Evolutionary conservation across 2,888 invertebrate species (phyloP).

Genomic region (Spisula solida): DNA sequence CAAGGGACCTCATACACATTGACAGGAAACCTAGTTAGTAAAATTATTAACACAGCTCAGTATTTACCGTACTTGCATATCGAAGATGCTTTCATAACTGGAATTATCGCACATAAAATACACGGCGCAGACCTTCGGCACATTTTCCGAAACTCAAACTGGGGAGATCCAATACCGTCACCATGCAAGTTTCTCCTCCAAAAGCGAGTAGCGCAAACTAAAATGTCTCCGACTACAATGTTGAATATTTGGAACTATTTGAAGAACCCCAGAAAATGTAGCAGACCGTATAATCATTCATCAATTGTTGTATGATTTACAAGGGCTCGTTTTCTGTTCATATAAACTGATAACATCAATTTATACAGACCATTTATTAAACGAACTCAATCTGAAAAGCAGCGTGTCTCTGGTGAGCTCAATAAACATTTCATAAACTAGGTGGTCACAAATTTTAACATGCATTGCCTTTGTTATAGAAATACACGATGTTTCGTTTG

Average conservation of each 20-base stretch:
- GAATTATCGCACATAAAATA: conserved; percentile 30
- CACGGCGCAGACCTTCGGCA: not conserved
- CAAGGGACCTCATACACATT: conserved; percentile 41
- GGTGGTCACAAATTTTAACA: too few relatives aligned
- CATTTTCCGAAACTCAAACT: not conserved
- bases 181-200: conserved; percentile 10
- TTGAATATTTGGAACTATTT: conserved; percentile 25
- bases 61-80: conserved; percentile 37
- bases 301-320: too few relatives aligned
- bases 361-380: too few relatives aligned
- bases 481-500: too few relatives aligned
- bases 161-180: not conserved
- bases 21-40: conserved; percentile 23
- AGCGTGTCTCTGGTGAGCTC: too few relatives aligned
- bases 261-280: not conserved
- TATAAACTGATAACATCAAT: too few relatives aligned
- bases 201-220: conserved; percentile 14
- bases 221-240: conserved; percentile 22
- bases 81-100: conserved; percentile 44
- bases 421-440: too few relatives aligned
- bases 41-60: conserved; percentile 24
- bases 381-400: too few relatives aligned
- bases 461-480: too few relatives aligned
- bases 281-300: too few relatives aligned
- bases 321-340: too few relatives aligned